phyloP scores from a whole-genome alignment of 30 jellyfish, hydroid and myxozoan species.

The Aurelia aurita complex sp. Pacific region DNA sequence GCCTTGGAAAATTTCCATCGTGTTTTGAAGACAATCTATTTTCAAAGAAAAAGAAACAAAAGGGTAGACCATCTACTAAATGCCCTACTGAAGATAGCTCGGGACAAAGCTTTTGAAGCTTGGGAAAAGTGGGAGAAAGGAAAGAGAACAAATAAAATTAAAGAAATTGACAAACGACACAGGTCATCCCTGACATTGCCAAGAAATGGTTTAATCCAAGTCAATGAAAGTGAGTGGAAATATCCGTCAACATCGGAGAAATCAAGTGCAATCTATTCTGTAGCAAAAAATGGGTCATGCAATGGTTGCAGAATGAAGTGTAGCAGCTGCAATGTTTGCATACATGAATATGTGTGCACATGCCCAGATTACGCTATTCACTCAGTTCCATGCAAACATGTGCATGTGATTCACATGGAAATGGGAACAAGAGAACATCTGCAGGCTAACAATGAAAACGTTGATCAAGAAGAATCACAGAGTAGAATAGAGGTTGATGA shows the following conservation, averaged over 20 bases:
- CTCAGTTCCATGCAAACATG: slow-evolving; percentile 27
- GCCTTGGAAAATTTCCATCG: slow-evolving; percentile 53
- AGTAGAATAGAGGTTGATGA: neutral
- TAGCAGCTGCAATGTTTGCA: slow-evolving; percentile 10
- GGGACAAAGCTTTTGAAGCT: slow-evolving; percentile 67
- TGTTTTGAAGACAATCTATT: slow-evolving; percentile 30
- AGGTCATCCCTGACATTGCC: neutral
- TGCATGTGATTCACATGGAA: slow-evolving; percentile 16
- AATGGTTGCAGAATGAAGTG: slow-evolving; percentile 23
- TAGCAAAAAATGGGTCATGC: neutral
- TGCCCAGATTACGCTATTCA: slow-evolving; percentile 26
- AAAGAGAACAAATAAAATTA: slow-evolving; percentile 33
- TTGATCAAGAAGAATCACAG: too few relatives aligned
- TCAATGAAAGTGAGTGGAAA: too few relatives aligned
- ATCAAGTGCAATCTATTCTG: too few relatives aligned
- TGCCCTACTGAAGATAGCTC: slow-evolving; percentile 39
- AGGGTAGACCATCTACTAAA: slow-evolving; percentile 29
- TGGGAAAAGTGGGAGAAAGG: slow-evolving; percentile 53
- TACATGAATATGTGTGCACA: neutral
- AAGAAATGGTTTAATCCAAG: too few relatives aligned
- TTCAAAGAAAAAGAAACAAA: slow-evolving; percentile 40
- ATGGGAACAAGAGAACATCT: neutral
- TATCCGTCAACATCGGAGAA: too few relatives aligned
- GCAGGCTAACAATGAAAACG: neutral
- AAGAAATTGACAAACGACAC: slow-evolving; percentile 56